Percentiles rank a stretch among this genome's conserved stretches.
Conservation (phyloP, 1,140 invertebrate species). For the Nasonia vitripennis region DNA sequence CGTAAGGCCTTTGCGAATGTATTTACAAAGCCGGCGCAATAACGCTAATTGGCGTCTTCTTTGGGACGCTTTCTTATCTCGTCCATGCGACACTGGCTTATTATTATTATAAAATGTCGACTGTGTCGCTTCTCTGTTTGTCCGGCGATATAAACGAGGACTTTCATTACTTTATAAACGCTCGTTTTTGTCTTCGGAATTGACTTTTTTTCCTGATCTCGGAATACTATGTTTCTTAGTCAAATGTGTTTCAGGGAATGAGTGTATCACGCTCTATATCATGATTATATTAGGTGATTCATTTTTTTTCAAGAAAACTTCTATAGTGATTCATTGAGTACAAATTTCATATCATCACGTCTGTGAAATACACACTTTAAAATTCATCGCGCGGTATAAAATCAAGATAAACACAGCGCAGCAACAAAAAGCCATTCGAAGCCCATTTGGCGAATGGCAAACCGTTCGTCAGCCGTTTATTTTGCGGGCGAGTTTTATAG, state of each 20-base stretch:
- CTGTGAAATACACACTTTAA: too few species aligned
- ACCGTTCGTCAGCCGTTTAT: slow-evolving; percentile 21
- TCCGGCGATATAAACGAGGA: background rate
- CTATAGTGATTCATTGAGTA: too few species aligned
- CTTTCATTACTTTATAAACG: slow-evolving; percentile 50
- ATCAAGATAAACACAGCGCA: background rate
- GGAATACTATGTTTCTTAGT: background rate
- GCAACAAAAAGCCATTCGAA: background rate
- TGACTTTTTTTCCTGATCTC: background rate
- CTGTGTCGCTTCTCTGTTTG: background rate
- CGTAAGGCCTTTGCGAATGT: slow-evolving; percentile 34
- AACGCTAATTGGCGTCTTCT: slow-evolving; percentile 49
- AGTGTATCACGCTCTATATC: background rate
- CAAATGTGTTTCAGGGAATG: background rate
- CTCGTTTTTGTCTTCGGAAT: background rate
- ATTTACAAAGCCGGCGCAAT: slow-evolving; percentile 24
- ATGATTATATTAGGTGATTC: too few species aligned
- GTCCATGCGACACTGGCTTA: slow-evolving; percentile 32
- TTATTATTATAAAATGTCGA: slow-evolving; percentile 16
- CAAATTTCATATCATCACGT: too few species aligned
- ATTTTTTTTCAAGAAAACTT: too few species aligned
- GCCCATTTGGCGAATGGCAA: background rate
- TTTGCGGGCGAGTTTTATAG: slow-evolving; percentile 36
- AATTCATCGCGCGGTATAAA: too few species aligned
- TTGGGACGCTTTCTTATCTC: slow-evolving; percentile 11